phyloP scores from a whole-genome alignment of 2,113 vertebrate genomes.

The Alexandromys fortis region DNA sequence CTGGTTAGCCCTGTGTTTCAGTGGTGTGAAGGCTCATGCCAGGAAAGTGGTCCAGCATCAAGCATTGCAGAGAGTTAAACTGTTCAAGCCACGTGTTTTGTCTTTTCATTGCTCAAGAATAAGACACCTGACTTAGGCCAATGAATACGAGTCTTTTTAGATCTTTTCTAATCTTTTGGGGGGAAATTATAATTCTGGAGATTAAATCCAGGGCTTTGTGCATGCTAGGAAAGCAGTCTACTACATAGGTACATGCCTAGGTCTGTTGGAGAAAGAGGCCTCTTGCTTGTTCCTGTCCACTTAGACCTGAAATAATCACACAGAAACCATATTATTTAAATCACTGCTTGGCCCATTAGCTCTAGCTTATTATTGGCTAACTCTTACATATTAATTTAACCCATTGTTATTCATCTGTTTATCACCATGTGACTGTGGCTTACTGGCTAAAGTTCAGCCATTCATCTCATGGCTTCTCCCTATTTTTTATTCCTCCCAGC shows the following conservation, averaged over 20 bases:
- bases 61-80: neutral
- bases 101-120: neutral
- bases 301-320: too few species aligned
- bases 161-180: neutral
- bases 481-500: too few species aligned
- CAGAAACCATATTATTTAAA: too few species aligned
- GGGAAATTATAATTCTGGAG: neutral
- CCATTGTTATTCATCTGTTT: too few species aligned
- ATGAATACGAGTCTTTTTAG: neutral
- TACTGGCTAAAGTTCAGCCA: too few species aligned
- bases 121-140: neutral
- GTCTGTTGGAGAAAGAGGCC: neutral
- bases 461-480: too few species aligned
- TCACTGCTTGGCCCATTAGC: too few species aligned
- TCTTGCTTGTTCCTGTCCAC: too few species aligned
- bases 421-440: too few species aligned
- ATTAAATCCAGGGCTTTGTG: neutral
- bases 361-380: too few species aligned
- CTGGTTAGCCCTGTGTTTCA: accelerated
- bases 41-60: too few species aligned
- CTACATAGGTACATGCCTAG: neutral
- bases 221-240: neutral
- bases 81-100: neutral
- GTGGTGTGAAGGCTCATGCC: accelerated
- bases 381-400: too few species aligned